Percentiles rank a stretch among this genome's conserved stretches.
These are phyloP conservation scores for Pantherophis alleghaniensis DNA, from an alignment of 2,797 vertebrate genomes.

Conservation along the genomic window DNA sequence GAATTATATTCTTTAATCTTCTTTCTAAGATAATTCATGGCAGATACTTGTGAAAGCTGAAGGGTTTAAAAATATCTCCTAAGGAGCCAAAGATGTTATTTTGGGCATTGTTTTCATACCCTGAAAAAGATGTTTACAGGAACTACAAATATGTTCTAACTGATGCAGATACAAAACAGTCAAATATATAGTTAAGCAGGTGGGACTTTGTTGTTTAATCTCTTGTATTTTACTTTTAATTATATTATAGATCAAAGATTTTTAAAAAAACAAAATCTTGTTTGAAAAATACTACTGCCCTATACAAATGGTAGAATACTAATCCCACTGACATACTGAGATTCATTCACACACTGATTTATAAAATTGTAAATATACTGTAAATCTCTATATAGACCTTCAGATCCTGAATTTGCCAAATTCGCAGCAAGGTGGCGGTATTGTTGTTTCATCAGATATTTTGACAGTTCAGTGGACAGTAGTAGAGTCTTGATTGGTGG, in stretches of 20 bases:
- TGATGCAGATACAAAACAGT: background rate
- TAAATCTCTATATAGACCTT: background rate
- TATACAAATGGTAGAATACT: background rate
- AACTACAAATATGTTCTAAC: background rate
- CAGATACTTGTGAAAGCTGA: slow-evolving; percentile 53
- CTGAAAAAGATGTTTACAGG: background rate
- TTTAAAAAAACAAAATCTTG: background rate
- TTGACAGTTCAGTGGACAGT: background rate
- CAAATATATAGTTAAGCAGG: background rate
- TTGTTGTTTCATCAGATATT: background rate
- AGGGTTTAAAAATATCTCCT: slow-evolving; percentile 52
- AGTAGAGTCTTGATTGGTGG: background rate
- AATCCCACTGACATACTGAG: background rate
- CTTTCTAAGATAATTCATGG: slow-evolving; percentile 61
- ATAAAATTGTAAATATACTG: background rate
- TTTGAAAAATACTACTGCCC: background rate
- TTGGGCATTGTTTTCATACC: slow-evolving; percentile 31
- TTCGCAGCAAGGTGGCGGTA: background rate
- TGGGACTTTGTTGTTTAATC: slow-evolving; percentile 4
- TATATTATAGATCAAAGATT: background rate
- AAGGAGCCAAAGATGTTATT: slow-evolving; percentile 41
- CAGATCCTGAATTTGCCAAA: background rate
- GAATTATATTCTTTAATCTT: slow-evolving; percentile 56
- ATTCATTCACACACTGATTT: background rate
- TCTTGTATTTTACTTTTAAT: background rate